Evolutionary conservation across 2,888 invertebrate species (phyloP).

Genomic region (Xanthorhoe spadicearia): DNA sequence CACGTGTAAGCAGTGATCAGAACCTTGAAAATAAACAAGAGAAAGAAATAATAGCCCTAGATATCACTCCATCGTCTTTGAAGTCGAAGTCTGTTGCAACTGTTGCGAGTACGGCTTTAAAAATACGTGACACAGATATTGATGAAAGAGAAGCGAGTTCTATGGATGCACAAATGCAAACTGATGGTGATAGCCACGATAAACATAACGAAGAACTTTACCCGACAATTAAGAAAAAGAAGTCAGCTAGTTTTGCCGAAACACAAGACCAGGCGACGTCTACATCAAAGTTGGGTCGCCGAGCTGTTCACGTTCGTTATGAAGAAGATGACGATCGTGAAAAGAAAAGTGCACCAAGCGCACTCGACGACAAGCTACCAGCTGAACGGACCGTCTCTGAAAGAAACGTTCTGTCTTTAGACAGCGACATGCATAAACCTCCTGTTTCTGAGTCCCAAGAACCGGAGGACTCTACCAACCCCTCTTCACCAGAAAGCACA

Average conservation of each 20-base stretch:
- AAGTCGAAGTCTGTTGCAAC: constrained; percentile 6
- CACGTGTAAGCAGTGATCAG: not conserved
- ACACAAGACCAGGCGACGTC: constrained; percentile 24
- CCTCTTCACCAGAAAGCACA: constrained; percentile 3
- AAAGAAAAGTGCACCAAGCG: constrained; percentile 8
- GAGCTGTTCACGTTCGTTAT: constrained; percentile 40
- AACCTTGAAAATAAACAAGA: constrained; percentile 30
- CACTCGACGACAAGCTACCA: not conserved
- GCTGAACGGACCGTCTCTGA: constrained; percentile 9
- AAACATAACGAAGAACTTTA: not conserved
- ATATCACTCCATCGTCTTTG: constrained; percentile 33
- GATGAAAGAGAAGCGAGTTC: constrained; percentile 7
- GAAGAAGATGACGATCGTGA: constrained; percentile 37
- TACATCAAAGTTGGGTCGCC: constrained; percentile 35
- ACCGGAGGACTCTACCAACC: not conserved
- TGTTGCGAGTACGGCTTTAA: not conserved
- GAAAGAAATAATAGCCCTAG: constrained; percentile 40
- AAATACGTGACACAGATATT: not conserved
- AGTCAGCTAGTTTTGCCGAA: not conserved
- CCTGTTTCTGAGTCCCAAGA: constrained; percentile 9
- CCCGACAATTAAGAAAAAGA: not conserved
- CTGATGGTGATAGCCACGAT: not conserved
- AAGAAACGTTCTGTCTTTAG: constrained; percentile 10
- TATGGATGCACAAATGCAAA: constrained; percentile 11
- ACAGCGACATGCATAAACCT: constrained; percentile 11